Conservation (phyloP, 2,888 invertebrate genomes). For the Leptopterna dolabrata region DNA sequence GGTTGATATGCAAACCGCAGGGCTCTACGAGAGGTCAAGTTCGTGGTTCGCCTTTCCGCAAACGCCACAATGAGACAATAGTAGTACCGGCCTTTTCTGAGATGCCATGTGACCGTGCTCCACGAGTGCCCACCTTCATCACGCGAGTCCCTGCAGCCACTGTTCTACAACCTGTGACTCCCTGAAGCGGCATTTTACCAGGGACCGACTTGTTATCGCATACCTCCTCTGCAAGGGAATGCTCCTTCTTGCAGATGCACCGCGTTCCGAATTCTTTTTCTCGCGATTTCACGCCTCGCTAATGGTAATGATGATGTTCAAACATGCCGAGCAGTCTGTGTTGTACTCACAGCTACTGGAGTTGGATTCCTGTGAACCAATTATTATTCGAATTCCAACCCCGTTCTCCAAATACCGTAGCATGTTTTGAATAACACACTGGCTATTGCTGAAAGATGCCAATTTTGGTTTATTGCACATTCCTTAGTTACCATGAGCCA, state of each 20-base stretch:
- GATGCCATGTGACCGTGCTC: conserved; percentile 21
- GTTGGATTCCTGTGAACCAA: background rate
- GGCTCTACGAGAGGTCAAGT: conserved; percentile 21
- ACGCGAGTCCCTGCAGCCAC: background rate
- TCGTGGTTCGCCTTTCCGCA: background rate
- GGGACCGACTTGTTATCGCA: background rate
- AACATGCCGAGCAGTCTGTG: background rate
- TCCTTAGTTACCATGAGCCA: too few species aligned
- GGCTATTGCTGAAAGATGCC: too few species aligned
- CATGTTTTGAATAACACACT: too few species aligned
- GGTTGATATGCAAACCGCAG: too few species aligned
- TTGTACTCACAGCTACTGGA: too few species aligned
- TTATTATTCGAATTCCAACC: too few species aligned
- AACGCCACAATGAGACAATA: conserved; percentile 33
- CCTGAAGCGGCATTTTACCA: background rate
- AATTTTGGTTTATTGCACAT: too few species aligned
- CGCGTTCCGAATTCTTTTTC: background rate
- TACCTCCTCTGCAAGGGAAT: background rate
- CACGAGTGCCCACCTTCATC: background rate
- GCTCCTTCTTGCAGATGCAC: background rate
- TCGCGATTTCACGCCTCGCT: background rate
- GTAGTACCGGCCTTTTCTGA: background rate
- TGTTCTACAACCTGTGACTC: background rate
- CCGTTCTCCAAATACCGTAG: too few species aligned
- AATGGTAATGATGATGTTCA: background rate